Base-by-base conservation (phyloP, 2,113 vertebrate genomes). In the Trematomus loennbergii region DNA sequence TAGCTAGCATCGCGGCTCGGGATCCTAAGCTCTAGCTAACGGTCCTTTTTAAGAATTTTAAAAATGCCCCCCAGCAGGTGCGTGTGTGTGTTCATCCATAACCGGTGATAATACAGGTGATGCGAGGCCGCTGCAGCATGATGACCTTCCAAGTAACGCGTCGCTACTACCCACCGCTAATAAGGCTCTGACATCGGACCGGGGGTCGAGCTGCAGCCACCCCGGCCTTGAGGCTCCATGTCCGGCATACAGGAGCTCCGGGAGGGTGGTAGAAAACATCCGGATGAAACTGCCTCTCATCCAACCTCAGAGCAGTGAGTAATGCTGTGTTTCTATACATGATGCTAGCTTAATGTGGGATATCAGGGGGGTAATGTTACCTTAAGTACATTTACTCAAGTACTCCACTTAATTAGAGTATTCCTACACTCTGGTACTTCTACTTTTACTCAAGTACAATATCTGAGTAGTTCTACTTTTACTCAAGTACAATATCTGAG, bases 221-320 rank as follows among this genome's bases (percentile, higher is more conserved):
- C 72, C 66, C 80, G 88, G 88, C 72, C 87, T 57, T 36, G 85
- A 45, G 22, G 55, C 70, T 9, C 50, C 29, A 40, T 72, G 43
- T 45, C 54, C 52, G 0, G 6, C 83, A 1, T 64, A 58, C 85
- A 69, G 85, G 53, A 71, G 12, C 72, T 46, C 72, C 12, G 15
- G 75, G 63, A 82, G 84, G 81, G n/a, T n/a, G 60, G 60, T 81
- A 10, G 83, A 55, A 17, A 11, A 68, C 7, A 25, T 13, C 4
- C 75, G 72, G 64, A 80, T 60, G 18, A 88, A 71, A 50, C 80
- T 67, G 9, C 74, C 86, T 12, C 36, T 33, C 2, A 78, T 85
- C 1, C 85, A 74, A 15, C 86, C 78, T 1, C 1, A 85, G 72
- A 82, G 75, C 86, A 82, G 87, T 93, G 78, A 90, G 90, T 89